phyloP scores from a whole-genome alignment of 2,888 invertebrate genomes.

The Nudaria mundana region DNA sequence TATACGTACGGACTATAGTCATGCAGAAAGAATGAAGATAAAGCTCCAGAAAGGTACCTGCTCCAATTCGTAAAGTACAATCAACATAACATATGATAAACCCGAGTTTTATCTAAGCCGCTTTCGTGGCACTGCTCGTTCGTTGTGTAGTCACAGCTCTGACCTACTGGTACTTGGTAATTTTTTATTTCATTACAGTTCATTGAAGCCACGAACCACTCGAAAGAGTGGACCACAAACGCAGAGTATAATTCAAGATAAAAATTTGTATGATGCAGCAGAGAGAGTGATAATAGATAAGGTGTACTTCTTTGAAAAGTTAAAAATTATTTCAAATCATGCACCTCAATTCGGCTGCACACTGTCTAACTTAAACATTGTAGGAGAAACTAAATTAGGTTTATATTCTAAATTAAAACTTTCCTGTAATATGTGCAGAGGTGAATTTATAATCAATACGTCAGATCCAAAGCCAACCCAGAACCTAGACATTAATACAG shows the following conservation, averaged over 20 bases:
- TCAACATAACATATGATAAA: too few relatives aligned
- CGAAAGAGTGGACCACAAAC: too few relatives aligned
- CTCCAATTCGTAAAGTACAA: too few relatives aligned
- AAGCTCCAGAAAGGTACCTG: too few relatives aligned
- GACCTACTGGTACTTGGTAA: too few relatives aligned
- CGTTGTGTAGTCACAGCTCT: too few relatives aligned
- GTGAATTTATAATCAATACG: not conserved
- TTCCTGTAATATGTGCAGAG: not conserved
- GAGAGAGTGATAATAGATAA: not conserved
- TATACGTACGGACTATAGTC: not conserved
- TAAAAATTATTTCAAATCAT: not conserved
- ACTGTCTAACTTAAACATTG: not conserved
- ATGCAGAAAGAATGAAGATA: too few relatives aligned
- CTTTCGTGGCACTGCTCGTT: too few relatives aligned
- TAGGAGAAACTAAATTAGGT: not conserved
- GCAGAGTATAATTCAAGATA: too few relatives aligned
- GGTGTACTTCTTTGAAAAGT: not conserved
- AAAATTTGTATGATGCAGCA: not conserved
- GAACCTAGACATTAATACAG: not conserved
- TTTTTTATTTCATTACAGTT: too few relatives aligned
- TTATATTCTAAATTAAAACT: not conserved
- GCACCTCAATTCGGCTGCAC: not conserved
- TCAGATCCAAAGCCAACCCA: not conserved
- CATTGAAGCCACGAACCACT: too few relatives aligned
- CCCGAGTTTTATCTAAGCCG: too few relatives aligned